Percentiles rank a stretch among this genome's conserved stretches.
phyloP scores from a whole-genome alignment of 2,888 invertebrate genomes.

The Dryomyza anilis region DNA sequence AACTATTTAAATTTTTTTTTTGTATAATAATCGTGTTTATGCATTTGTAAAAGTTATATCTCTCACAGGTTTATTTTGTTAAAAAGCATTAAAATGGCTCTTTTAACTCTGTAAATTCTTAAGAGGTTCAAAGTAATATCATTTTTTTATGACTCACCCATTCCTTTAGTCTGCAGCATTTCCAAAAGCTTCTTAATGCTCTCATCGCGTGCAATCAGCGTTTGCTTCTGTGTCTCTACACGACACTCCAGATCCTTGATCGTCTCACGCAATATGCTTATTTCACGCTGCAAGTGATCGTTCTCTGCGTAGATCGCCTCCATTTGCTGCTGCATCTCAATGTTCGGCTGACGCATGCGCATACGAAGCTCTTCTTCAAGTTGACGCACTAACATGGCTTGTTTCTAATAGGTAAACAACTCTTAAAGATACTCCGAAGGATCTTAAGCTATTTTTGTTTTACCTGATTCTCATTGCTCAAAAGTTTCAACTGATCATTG shows the following conservation, averaged over 20 bases:
- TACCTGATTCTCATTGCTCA: conserved; percentile 97
- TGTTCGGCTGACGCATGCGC: conserved; percentile 86
- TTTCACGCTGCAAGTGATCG: conserved; percentile 91
- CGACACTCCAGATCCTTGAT: conserved; percentile 96
- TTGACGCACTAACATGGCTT: conserved; percentile 92
- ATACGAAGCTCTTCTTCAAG: conserved; percentile 89
- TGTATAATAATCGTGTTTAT: too few relatives aligned
- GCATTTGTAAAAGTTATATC: too few relatives aligned
- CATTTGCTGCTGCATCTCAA: conserved; percentile 91
- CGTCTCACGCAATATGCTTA: conserved; percentile 89
- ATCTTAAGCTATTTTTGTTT: neutral
- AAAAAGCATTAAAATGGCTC: too few relatives aligned
- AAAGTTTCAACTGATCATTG: conserved; percentile 93
- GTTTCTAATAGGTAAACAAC: conserved; percentile 72
- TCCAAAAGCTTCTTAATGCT: conserved; percentile 98
- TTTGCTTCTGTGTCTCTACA: conserved; percentile 98
- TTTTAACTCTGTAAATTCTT: neutral
- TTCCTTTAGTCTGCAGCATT: conserved; percentile 97
- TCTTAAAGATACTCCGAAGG: neutral
- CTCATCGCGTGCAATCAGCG: conserved; percentile 93
- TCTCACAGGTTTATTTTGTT: too few relatives aligned
- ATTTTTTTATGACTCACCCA: conserved; percentile 83
- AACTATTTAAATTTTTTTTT: too few relatives aligned
- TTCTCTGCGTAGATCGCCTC: conserved; percentile 91
- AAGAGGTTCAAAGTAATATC: neutral